Evolutionary conservation across 2,113 vertebrate genomes (phyloP), one percentile per base, ranked within the genome.

Genomic region (Siniperca chuatsi): DNA sequence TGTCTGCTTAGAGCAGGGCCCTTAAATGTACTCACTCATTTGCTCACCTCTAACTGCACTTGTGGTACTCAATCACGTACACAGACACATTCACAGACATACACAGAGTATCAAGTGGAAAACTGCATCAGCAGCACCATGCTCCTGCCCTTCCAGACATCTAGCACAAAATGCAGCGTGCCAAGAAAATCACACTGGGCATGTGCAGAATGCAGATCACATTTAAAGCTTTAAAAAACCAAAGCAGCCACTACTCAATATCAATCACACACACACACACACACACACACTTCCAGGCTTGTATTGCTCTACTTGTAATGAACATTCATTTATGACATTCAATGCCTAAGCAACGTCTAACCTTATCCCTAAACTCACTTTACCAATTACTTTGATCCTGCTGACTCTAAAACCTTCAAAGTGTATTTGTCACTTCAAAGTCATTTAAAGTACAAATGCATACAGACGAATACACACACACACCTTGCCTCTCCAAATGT

Each of bases 131-230:
- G 83, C 79, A 75, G 77, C 72, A 81, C 42, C 0, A 29, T 12
- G 50, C 54, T 74, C 23, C 44, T 83, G 64, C 72, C 70, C 79
- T 84, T 61, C 75, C 78, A 89, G 89, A 88, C 88, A 92, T 90
- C 85, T 87, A 82, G 44, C 67, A 69, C 66, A 66, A 74, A 87
- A 77, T 20, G 21, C 52, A 35, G 75, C 60, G 46, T 42, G 78
- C 90, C 87, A 90, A 76, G 57, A 42, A 88, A 91, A 84, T 87
- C 82, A 72, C 83, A 64, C 69, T 72, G 81, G 80, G 92, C 88
- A 93, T 91, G 85, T 91, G 85, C 83, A 89, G 85, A 91, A 90
- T 88, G 87, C 42, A 50, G 84, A 82, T 87, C 89, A 81, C 68
- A 80, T 86, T 85, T 82, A 89, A 85, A 81, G 75, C 71, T 80